phyloP scores from a whole-genome alignment of 2,797 vertebrate species.

The Sebastes trivittatus region DNA sequence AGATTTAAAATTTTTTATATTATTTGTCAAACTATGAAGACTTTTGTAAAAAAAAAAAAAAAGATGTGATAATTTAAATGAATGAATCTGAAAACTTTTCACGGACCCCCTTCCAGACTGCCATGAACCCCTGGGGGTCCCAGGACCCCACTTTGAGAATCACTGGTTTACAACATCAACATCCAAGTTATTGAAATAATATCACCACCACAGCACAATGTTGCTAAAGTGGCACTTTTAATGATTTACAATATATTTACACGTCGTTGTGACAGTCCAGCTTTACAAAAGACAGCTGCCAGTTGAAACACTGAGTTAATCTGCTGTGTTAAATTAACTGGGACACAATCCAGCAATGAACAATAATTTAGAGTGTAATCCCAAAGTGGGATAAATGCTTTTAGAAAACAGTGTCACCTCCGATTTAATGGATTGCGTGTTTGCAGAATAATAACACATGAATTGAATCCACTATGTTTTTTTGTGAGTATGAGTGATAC shows the following conservation, averaged over 20 bases:
- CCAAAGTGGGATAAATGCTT: slow-evolving; percentile 1
- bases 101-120: too few species aligned
- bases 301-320: slow-evolving; percentile 9
- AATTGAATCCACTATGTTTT: neutral
- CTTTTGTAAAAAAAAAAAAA: too few species aligned
- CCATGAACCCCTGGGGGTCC: too few species aligned
- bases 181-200: neutral
- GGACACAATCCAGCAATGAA: slow-evolving; percentile 22
- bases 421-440: neutral
- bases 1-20: too few species aligned
- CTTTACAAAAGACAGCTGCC: slow-evolving; percentile 3
- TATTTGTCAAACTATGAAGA: too few species aligned
- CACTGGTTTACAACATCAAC: neutral
- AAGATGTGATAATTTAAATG: too few species aligned
- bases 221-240: slow-evolving; percentile 18
- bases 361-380: slow-evolving; percentile 18
- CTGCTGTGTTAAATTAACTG: neutral
- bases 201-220: neutral
- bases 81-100: too few species aligned
- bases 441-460: neutral
- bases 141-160: neutral
- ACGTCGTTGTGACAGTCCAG: neutral
- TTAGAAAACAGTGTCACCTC: neutral
- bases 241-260: slow-evolving; percentile 48
- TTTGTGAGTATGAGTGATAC: slow-evolving; percentile 4